Conservation (phyloP, 2,797 vertebrate genomes). For the Synanceia verrucosa region DNA sequence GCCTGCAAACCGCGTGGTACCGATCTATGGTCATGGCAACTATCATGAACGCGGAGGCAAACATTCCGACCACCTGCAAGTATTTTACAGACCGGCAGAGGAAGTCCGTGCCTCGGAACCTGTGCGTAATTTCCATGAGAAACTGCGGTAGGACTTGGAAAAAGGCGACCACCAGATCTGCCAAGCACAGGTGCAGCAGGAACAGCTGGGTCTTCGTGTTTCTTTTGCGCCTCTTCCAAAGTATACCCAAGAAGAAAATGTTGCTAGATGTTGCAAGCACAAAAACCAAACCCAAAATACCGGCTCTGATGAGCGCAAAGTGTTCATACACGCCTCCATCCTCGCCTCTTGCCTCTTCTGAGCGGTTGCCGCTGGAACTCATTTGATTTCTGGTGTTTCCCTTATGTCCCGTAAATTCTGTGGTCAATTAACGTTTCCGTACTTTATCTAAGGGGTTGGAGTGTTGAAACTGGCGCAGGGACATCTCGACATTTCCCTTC, state of each 20-base stretch:
- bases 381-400: slow-evolving; percentile 5
- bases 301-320: slow-evolving; percentile 77
- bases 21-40: slow-evolving; percentile 87
- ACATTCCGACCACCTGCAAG: slow-evolving; percentile 92
- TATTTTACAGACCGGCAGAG: slow-evolving; percentile 88
- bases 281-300: slow-evolving; percentile 86
- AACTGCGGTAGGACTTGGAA: slow-evolving; percentile 93
- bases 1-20: slow-evolving; percentile 88
- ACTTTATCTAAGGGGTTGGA: background rate
- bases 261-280: slow-evolving; percentile 87
- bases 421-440: background rate
- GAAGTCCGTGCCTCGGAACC: slow-evolving; percentile 85
- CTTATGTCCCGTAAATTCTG: background rate
- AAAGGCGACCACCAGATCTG: slow-evolving; percentile 87
- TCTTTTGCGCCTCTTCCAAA: slow-evolving; percentile 87
- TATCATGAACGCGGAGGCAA: slow-evolving; percentile 91
- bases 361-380: slow-evolving; percentile 34
- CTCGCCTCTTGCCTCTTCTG: background rate
- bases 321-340: slow-evolving; percentile 20
- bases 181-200: slow-evolving; percentile 86
- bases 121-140: slow-evolving; percentile 89
- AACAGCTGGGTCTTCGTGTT: slow-evolving; percentile 88
- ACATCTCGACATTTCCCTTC: background rate
- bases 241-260: slow-evolving; percentile 82
- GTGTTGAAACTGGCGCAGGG: background rate